Evolutionary conservation across 2,797 vertebrate genomes (phyloP).

Genomic region (Kryptopterus vitreolus): DNA sequence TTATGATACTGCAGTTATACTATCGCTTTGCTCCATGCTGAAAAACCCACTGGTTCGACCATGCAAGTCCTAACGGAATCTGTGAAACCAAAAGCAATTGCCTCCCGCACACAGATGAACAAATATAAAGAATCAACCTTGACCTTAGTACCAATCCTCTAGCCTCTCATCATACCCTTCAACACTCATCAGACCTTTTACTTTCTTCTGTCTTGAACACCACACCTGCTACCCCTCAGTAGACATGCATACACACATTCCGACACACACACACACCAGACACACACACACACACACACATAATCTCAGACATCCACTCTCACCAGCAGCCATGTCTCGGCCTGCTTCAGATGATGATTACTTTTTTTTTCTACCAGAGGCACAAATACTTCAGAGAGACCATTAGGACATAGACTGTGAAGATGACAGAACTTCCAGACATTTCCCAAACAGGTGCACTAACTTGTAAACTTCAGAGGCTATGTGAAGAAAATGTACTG

Average conservation of each 20-base stretch:
- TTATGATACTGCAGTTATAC: not conserved
- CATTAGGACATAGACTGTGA: conserved; percentile 64
- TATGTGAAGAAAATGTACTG: not conserved
- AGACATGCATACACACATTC: conserved; percentile 2
- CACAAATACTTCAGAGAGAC: conserved; percentile 63
- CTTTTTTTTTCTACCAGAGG: conserved; percentile 67
- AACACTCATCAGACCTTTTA: conserved; percentile 13
- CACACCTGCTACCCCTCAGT: conserved; percentile 23
- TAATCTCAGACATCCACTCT: conserved; percentile 35
- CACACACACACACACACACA: conserved; percentile 36
- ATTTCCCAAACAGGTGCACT: conserved; percentile 46
- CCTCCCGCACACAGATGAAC: not conserved
- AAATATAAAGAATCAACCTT: not conserved
- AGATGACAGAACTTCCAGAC: conserved; percentile 52
- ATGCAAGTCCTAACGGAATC: not conserved
- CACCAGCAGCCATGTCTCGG: conserved; percentile 42
- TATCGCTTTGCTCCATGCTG: not conserved
- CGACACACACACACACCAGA: conserved; percentile 15
- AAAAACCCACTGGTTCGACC: not conserved
- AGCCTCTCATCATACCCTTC: not conserved
- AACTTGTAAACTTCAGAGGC: conserved; percentile 18
- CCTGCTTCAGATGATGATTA: conserved; percentile 62
- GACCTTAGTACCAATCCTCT: not conserved
- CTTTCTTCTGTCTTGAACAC: conserved; percentile 11
- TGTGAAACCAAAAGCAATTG: not conserved